Evolutionary conservation across 2,888 invertebrate species (phyloP).

Genomic region (Mesopsocus fuscifrons): DNA sequence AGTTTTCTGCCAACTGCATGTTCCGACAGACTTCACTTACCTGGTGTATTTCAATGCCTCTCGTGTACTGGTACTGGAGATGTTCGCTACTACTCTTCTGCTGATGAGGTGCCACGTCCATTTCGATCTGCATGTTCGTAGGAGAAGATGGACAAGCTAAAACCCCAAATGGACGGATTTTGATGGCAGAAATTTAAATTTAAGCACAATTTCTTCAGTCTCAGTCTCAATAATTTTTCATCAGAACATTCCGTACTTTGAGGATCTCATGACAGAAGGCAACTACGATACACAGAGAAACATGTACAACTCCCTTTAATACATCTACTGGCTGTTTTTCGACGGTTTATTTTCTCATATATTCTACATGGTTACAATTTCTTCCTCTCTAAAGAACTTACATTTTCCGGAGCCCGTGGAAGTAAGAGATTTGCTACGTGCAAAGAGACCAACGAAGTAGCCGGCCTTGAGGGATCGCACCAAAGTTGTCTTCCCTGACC

Average conservation of each 20-base stretch:
- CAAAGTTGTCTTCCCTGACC: constrained; percentile 50
- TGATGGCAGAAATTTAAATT: no score
- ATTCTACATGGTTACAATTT: no score
- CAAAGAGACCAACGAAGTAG: constrained; percentile 43
- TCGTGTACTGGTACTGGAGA: constrained; percentile 35
- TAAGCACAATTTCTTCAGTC: no score
- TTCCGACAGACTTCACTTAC: constrained; percentile 20
- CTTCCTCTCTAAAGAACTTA: constrained; percentile 1
- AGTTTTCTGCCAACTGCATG: neutral
- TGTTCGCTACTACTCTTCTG: constrained; percentile 37
- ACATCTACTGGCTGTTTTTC: no score
- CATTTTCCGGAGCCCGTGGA: constrained; percentile 7
- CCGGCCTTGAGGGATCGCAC: constrained; percentile 46
- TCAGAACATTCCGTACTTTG: no score
- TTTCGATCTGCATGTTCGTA: constrained; percentile 32
- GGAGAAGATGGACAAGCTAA: constrained; percentile 30
- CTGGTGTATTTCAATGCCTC: constrained; percentile 42
- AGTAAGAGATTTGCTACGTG: constrained; percentile 30
- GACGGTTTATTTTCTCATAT: no score
- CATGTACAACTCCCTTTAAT: no score
- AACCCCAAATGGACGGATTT: no score
- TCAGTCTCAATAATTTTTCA: no score
- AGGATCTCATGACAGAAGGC: no score
- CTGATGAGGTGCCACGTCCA: constrained; percentile 33
- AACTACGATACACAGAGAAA: no score